A percentile compares a stretch with the other conserved stretches of the same genome.
phyloP scores from a whole-genome alignment of 2,113 vertebrate species.

The Callocephalon fimbriatum region DNA sequence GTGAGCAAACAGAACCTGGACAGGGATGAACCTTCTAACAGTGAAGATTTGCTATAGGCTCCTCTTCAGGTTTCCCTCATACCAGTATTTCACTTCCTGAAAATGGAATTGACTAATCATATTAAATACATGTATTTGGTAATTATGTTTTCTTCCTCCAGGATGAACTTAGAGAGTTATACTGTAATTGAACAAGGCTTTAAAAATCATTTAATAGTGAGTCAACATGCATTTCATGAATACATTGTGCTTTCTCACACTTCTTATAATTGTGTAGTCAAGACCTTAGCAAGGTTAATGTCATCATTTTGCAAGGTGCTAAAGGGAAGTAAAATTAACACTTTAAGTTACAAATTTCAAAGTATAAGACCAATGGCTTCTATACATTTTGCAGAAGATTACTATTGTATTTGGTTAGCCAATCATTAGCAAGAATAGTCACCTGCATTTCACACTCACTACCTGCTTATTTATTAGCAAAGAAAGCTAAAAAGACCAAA shows the following conservation, averaged over 20 bases:
- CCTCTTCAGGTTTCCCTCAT: neutral
- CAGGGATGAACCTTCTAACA: neutral
- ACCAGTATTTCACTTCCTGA: neutral
- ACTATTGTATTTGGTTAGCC: neutral
- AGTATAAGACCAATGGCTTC: neutral
- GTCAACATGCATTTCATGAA: neutral
- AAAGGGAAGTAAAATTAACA: neutral
- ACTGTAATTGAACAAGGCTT: neutral
- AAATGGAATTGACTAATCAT: neutral
- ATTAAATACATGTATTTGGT: neutral
- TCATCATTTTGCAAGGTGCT: neutral
- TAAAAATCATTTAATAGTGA: neutral
- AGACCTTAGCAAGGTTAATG: neutral
- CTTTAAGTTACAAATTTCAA: neutral
- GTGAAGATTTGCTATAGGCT: neutral
- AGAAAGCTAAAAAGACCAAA: neutral
- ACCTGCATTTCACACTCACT: neutral
- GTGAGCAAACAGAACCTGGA: neutral
- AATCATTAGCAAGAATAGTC: neutral
- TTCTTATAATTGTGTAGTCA: neutral
- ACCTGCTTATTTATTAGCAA: neutral
- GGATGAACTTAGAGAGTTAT: neutral
- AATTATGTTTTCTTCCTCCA: neutral
- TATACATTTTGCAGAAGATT: neutral
- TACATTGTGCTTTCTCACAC: neutral